phyloP scores from a whole-genome alignment of 2,888 invertebrate species.

The Clepsis dumicolana region DNA sequence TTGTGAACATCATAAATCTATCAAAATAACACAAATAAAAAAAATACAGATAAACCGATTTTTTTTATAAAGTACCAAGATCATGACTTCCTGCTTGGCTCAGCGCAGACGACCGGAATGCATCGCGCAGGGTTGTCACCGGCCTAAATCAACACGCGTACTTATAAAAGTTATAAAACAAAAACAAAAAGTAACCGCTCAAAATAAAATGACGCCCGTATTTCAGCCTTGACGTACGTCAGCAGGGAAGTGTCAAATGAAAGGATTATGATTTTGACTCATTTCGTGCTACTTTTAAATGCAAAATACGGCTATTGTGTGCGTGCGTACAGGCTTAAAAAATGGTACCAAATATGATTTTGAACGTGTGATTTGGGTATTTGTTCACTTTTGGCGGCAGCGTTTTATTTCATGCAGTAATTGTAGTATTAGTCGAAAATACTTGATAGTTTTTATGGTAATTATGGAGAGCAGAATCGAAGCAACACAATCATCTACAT shows the following conservation, averaged over 20 bases:
- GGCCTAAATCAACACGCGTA: slow-evolving; percentile 57
- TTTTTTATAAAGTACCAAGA: slow-evolving; percentile 50
- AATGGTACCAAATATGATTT: slow-evolving; percentile 42
- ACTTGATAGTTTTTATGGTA: no score
- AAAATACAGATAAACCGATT: not conserved
- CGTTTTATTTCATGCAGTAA: not conserved
- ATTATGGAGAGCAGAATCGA: no score
- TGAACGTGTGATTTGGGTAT: slow-evolving; percentile 28
- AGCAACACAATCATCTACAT: no score
- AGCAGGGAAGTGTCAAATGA: not conserved
- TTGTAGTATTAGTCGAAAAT: no score
- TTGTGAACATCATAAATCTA: not conserved
- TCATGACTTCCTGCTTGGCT: slow-evolving; percentile 21
- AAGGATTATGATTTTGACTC: not conserved
- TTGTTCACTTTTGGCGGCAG: slow-evolving; percentile 10
- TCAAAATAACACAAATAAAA: not conserved
- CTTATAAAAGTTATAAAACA: not conserved
- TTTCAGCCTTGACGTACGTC: not conserved
- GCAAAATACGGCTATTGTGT: slow-evolving; percentile 50
- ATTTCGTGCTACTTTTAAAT: not conserved
- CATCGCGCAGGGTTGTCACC: slow-evolving; percentile 59
- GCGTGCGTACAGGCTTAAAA: no score
- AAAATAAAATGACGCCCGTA: not conserved
- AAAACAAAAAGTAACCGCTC: not conserved
- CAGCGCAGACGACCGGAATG: slow-evolving; percentile 52